Base-by-base conservation (phyloP, 2,113 vertebrate species). In the Urocynchramus pylzowi region DNA sequence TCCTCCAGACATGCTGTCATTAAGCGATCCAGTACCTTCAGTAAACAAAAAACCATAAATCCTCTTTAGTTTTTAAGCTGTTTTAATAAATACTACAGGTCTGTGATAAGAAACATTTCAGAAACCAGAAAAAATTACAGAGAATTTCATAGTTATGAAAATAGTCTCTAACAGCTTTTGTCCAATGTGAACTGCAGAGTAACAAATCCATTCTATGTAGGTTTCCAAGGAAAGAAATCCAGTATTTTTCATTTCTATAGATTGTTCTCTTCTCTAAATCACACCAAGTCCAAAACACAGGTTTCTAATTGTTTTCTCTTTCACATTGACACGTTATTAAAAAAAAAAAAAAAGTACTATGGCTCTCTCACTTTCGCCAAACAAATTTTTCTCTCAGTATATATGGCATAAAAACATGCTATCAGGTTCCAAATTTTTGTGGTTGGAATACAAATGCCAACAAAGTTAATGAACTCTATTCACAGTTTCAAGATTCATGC, bases 1-100 rank as follows among this genome's bases (percentile, higher is more conserved):
- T 94, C 99, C 99, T 15, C 99, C 98, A 70, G 98, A 99, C 98
- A 99, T 98, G 95, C 99, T 99, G 97, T 99, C 99, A 79, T 99
- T 99, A 86, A 99, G 97, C 0, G 97, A 98, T 97, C 96, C 86
- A 67, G 95, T 47, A 70, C 98, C 98, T 98, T 52, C 63, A 90
- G 42, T 6, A 64, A 93, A 57, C 3, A 84, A 35, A 84, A 37
- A 95, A 69, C 82, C 4, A 74, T 4, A 41, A 79, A 76, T 28
- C 11, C 4, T 18, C 17, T 37, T 69, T 4, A 37, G 13, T 42
- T 95, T 71, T 56, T 30, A 67, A 54, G 16, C 54, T 65, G 4
- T 26, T 91, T 42, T 50, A 81, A 42, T 44, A 82, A 82, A 77
- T 37, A 16, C 1, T 35, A 56, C 2, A n/a, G 3, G 17, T 21